Base-by-base conservation (phyloP, 2,888 invertebrate genomes). In the Nudaria mundana region DNA sequence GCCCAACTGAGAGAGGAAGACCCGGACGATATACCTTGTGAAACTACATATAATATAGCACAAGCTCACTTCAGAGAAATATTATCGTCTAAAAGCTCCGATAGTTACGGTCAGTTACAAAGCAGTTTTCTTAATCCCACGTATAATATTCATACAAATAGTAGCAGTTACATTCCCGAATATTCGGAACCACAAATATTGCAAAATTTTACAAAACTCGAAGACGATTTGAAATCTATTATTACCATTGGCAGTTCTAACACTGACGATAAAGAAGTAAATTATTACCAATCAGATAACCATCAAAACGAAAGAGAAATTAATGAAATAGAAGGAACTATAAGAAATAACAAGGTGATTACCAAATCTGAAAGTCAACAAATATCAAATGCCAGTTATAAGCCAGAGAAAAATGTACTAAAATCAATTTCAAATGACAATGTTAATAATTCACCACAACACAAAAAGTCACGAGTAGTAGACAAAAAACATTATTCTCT, bases 1-100 rank as follows among this genome's bases (percentile, higher is more conserved):
- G 91, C 92, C 40, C 93, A 93, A 69, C 73, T 94, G 38, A 82
- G 94, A 63, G 81, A 86, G 63, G 83, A 83, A 61, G 85, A 85
- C 50, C 78, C 79, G 43, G 85, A 88, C 64, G 84, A 88, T 30
- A 75, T 78, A 55, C 75, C 76, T 42, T 77, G 76, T 51, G 85
- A 87, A 74, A 84, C 80, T 51, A 79, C 82, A 11, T 88, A 86
- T 48, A 87, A 87, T 74, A 74, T 84, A 56, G 79, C 86, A 26
- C 81, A 83, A 64, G 76, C 76, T n/a, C 77, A 82, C 63, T 85
- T 87, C 48, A 56, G 73, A 40, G 82, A 87, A 60, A 81, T 87
- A 56, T 71, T 82, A 46, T 74, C 76, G 11, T 61, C 72, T 10
- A 83, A 81, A 53, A 51, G 63, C 8, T 76, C 50, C 42, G 77